Base-by-base conservation (phyloP, 2,113 vertebrate genomes). In the Scolopax mira region DNA sequence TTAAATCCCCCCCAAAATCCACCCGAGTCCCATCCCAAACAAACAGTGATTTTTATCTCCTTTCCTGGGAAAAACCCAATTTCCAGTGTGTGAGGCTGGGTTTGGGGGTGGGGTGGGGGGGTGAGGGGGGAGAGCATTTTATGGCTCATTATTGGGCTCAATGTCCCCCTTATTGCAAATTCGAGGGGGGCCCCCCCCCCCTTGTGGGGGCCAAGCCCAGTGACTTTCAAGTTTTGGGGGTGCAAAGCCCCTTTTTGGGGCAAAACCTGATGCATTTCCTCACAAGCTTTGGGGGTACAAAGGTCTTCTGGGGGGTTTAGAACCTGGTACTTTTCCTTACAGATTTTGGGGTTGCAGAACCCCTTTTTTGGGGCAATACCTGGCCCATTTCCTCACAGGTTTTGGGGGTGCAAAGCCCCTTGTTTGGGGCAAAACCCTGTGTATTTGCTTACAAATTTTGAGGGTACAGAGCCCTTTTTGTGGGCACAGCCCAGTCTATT, bases 331-430 rank as follows among this genome's bases (percentile, higher is more conserved):
- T 13, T 42, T 42, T 16, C 15, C 42, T 42, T 42, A 6, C 42
- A 42, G n/a, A n/a, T n/a, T n/a, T n/a, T n/a, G 30, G 13, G 7
- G 2, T 10, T 11, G 22, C 42, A 42, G 31, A 74, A 5, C 11
- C 19, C 10, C 41, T 17, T 31, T 66, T 25, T 9, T 10, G n/a
- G 41, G 10, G 11, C 8, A 12, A 13, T 49, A 21, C 42, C 6
- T 1, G 0, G 5, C 22, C 6, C 1, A 0, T 17, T 66, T 22
- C 25, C n/a, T 39, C 16, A 15, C 44, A 33, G 3, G 6, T 51
- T 13, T 51, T 17, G 22, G 60, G 37, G 24, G 13, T 22, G 18
- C 77, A 66, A 7, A 49, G 10, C 44, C 24, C 24, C 33, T 24
- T n/a, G 48, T 67, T 18, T 7, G 33, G 65, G 41, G 19, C 23